Evolutionary conservation across 2,888 invertebrate genomes (phyloP), one percentile per base, ranked within the genome.

Genomic region (Drosophila suboccidentalis): DNA sequence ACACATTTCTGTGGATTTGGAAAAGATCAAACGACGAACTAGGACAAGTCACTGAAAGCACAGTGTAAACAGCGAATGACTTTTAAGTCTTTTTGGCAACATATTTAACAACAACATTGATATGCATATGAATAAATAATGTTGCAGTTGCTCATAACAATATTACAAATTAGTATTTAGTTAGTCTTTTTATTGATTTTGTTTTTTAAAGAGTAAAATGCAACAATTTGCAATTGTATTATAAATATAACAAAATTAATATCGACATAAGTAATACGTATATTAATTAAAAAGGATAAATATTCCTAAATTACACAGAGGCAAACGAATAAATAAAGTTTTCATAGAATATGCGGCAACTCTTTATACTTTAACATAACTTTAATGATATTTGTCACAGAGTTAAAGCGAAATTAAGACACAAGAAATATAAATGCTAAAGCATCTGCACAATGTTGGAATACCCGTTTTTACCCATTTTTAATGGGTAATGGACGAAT

Each of bases 141-240:
- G 9, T 19, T 50, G 19, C 34, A 36, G 19, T 36, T 50, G 19
- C 22, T 36, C 36, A 41, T 19, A 32, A 19, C 1, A 32, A n/a
- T 57, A 76, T n/a, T 55, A 29, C 15, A 34, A 41, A 44, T 44
- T 44, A 39, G 9, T 32, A n/a, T 43, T 71, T 46, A 6, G 19
- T 19, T 44, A 53, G 36, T 36, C 19, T 36, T 19, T 36, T 9
- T 17, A 36, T 46, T 19, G 13, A 17, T 38, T 50, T 26, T 38
- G n/a, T 8, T 9, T 43, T 39, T 46, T n/a, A 57, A 38, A 50
- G 8, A 38, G 34, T 19, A 38, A 19, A 36, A 9, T 41, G 13
- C 13, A 39, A 41, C 36, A 60, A 36, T 44, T 76, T 54, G 53
- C 58, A 59, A 55, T 39, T 64, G 73, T 76, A 76, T 77, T 64